Evolutionary conservation across 2,888 invertebrate genomes (phyloP).

Genomic region (Papilio demoleus): DNA sequence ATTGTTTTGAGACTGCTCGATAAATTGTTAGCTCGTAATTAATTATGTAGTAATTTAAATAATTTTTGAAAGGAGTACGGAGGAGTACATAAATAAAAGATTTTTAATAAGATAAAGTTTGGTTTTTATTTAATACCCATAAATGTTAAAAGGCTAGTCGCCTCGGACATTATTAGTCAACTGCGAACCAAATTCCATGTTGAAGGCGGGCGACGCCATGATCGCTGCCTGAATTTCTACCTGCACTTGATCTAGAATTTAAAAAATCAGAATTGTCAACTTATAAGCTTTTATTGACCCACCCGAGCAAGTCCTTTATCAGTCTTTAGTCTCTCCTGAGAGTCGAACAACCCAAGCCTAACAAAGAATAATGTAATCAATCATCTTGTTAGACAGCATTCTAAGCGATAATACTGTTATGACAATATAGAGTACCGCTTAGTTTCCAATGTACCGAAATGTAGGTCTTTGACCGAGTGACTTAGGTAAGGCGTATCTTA

Average conservation of each 20-base stretch:
- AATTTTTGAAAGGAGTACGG: conserved; percentile 72
- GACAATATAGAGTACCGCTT: conserved; percentile 5
- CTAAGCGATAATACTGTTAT: conserved; percentile 6
- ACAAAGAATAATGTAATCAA: background rate
- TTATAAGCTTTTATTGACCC: background rate
- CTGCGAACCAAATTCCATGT: conserved; percentile 61
- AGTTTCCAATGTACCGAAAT: background rate
- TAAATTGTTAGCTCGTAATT: conserved; percentile 79
- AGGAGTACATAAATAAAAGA: conserved; percentile 79
- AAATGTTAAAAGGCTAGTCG: conserved; percentile 50
- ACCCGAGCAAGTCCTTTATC: background rate
- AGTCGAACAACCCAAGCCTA: background rate
- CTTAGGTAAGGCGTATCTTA: background rate
- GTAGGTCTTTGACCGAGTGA: conserved; percentile 6
- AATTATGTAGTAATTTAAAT: conserved; percentile 76
- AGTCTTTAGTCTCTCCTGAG: background rate
- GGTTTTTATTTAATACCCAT: conserved; percentile 52
- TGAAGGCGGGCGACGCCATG: conserved; percentile 67
- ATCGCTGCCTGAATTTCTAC: conserved; percentile 71
- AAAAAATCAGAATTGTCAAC: conserved; percentile 33
- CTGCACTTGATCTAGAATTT: conserved; percentile 66
- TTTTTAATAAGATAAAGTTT: conserved; percentile 64
- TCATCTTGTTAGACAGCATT: conserved; percentile 5
- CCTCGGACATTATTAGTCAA: conserved; percentile 59
- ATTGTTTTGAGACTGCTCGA: conserved; percentile 81